Conservation (phyloP, 2,797 vertebrate species). For the Myotis myotis region DNA sequence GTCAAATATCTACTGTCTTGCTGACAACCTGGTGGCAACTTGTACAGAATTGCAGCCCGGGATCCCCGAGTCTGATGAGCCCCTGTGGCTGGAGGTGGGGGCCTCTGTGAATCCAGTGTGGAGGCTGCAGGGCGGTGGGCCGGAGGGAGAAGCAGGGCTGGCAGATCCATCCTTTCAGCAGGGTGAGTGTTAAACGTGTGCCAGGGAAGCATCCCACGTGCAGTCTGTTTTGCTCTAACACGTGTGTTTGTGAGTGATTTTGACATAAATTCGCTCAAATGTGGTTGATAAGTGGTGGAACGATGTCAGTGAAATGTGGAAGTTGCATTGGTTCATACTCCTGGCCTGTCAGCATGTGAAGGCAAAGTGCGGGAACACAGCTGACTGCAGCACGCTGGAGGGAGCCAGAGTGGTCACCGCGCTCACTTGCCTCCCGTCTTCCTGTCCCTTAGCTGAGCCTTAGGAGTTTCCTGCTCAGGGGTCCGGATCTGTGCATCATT, state of each 20-base stretch:
- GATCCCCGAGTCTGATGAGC: not conserved
- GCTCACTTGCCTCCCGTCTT: not conserved
- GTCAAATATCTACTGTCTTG: not conserved
- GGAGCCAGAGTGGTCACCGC: not conserved
- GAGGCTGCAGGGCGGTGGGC: not conserved
- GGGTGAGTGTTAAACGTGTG: not conserved
- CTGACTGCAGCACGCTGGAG: not conserved
- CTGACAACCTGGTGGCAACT: not conserved
- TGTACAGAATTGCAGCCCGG: not conserved
- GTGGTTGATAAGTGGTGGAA: not conserved
- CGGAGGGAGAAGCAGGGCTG: not conserved
- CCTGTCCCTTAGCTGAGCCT: not conserved
- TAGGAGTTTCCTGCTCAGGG: not conserved
- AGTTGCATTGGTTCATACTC: not conserved
- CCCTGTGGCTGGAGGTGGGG: not conserved
- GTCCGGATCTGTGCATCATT: not conserved
- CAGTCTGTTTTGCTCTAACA: conserved; percentile 30
- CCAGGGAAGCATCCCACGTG: not conserved
- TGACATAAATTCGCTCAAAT: conserved; percentile 51
- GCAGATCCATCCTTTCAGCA: not conserved
- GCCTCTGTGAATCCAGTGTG: not conserved
- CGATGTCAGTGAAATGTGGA: not conserved
- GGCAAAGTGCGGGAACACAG: not conserved
- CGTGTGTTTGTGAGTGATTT: conserved; percentile 50
- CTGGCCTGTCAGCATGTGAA: not conserved